These are phyloP conservation scores for Sus scrofa DNA, from an alignment of 2,113 vertebrate genomes.

Conservation along the genomic window DNA sequence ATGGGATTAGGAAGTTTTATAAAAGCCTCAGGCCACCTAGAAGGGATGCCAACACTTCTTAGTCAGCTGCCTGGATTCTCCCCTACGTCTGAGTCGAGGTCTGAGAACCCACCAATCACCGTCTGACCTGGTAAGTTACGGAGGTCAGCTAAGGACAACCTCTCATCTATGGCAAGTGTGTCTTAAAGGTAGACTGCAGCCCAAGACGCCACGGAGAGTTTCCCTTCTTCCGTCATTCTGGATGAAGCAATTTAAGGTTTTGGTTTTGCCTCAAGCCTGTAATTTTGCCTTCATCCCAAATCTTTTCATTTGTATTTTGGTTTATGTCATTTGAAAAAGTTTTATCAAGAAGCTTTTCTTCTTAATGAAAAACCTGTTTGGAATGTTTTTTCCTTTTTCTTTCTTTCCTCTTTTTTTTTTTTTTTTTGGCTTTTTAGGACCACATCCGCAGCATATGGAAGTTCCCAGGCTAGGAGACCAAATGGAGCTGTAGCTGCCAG, in stretches of 20 bases:
- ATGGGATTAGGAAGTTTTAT: neutral
- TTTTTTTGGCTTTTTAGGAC: too few species aligned
- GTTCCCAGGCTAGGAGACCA: too few species aligned
- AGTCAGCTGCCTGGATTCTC: too few species aligned
- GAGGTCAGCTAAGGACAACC: neutral
- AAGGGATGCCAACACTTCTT: neutral
- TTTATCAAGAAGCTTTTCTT: neutral
- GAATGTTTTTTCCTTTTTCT: neutral
- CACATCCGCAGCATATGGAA: too few species aligned
- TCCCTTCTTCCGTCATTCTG: neutral
- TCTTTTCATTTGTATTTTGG: neutral
- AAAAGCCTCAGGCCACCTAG: neutral
- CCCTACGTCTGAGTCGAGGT: neutral
- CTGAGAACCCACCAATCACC: neutral
- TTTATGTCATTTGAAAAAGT: neutral
- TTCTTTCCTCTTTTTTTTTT: too few species aligned
- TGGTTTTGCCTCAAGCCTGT: neutral
- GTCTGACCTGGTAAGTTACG: neutral
- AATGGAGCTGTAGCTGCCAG: too few species aligned
- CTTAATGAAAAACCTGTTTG: neutral
- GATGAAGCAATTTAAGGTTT: neutral
- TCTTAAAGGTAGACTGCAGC: neutral
- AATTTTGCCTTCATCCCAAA: neutral
- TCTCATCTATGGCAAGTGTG: neutral
- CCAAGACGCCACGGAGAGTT: fast-evolving